Percentiles rank a stretch among this genome's conserved stretches.
Evolutionary conservation across 1,140 invertebrate genomes (phyloP).

Genomic region (Aphelinus atriplicis): DNA sequence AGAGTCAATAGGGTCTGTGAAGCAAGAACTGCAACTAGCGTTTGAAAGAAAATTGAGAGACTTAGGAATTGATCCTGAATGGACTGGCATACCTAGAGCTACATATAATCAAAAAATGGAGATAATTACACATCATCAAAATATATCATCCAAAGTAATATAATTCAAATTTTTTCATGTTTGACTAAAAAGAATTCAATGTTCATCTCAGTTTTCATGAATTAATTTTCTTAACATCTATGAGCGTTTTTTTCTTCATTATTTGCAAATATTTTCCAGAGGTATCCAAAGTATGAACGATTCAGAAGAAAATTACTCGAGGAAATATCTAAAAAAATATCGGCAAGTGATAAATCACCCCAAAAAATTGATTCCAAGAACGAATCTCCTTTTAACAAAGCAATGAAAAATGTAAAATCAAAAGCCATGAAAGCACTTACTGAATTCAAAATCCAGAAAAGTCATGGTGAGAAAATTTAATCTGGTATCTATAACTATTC

Average conservation of each 20-base stretch:
- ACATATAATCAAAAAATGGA: conserved; percentile 66
- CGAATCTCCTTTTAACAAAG: conserved; percentile 58
- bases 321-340: conserved; percentile 62
- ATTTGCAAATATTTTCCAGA: conserved; percentile 57
- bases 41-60: conserved; percentile 61
- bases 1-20: conserved; percentile 42
- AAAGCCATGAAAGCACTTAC: conserved; percentile 65
- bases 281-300: conserved; percentile 64
- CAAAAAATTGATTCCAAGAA: conserved; percentile 47
- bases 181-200: background rate
- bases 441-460: conserved; percentile 57
- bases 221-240: no score
- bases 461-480: conserved; percentile 45
- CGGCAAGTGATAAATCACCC: conserved; percentile 43
- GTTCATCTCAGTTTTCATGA: background rate
- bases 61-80: conserved; percentile 69
- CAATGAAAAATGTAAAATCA: conserved; percentile 66
- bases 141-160: conserved; percentile 65
- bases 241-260: background rate
- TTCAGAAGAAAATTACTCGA: conserved; percentile 64
- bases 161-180: conserved; percentile 8
- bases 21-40: conserved; percentile 46
- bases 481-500: background rate
- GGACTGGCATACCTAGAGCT: conserved; percentile 63
- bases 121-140: conserved; percentile 66